A percentile compares a stretch with the other conserved stretches of the same genome.
phyloP scores from a whole-genome alignment of 2,113 vertebrate genomes.

The Anolis carolinensis region DNA sequence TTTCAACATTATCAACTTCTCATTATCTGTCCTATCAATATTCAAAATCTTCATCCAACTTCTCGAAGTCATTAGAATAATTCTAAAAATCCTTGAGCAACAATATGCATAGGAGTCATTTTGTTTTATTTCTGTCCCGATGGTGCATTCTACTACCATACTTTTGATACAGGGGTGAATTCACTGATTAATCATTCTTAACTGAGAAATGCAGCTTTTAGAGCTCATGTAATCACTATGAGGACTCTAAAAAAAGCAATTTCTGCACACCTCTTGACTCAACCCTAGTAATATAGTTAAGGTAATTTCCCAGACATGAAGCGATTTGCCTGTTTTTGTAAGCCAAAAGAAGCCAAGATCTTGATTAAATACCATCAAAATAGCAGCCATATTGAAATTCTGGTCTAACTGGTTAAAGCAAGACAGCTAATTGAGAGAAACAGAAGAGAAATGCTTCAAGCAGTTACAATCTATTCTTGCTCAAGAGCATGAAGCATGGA shows the following conservation, averaged over 20 bases:
- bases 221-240: neutral
- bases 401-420: neutral
- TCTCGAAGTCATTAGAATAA: neutral
- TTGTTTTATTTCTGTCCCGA: neutral
- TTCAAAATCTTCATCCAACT: neutral
- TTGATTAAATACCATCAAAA: constrained; percentile 6
- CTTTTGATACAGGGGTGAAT: neutral
- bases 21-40: neutral
- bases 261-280: neutral
- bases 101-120: neutral
- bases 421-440: neutral
- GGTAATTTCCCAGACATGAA: neutral
- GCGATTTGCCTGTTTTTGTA: neutral
- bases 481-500: neutral
- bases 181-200: neutral
- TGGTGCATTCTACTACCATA: neutral
- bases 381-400: neutral
- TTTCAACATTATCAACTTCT: neutral
- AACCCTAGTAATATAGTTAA: neutral
- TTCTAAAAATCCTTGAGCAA: neutral
- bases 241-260: neutral
- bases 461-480: neutral
- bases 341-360: neutral
- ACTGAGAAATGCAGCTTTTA: neutral
- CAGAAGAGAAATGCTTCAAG: neutral